phyloP scores from a whole-genome alignment of 1,140 invertebrate species.

The Chrysoperla carnea region DNA sequence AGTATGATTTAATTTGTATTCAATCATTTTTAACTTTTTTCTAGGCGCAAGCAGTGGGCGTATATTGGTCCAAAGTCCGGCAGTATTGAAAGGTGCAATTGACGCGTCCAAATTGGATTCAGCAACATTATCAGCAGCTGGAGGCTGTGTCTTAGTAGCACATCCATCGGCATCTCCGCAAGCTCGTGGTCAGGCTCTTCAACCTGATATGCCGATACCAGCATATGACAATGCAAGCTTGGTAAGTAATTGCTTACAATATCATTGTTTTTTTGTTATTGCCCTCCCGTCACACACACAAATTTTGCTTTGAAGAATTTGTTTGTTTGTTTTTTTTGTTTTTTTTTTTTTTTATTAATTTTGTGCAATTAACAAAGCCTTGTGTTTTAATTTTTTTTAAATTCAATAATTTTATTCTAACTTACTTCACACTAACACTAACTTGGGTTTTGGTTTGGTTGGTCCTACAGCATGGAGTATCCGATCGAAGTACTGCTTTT shows the following conservation, averaged over 20 bases:
- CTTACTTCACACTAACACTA: neutral
- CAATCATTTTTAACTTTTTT: conserved; percentile 3
- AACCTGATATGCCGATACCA: conserved; percentile 33
- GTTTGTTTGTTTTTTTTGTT: too few relatives aligned
- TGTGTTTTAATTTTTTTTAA: too few relatives aligned
- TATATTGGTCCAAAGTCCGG: conserved; percentile 7
- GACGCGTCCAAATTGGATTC: conserved; percentile 29
- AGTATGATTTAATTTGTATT: too few relatives aligned
- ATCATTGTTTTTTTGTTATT: too few relatives aligned
- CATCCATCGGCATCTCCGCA: conserved; percentile 35
- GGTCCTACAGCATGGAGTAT: conserved; percentile 12
- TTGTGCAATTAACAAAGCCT: too few relatives aligned
- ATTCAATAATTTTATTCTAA: too few relatives aligned
- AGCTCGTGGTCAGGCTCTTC: conserved; percentile 28
- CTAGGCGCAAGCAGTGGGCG: conserved; percentile 16
- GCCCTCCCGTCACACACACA: too few relatives aligned
- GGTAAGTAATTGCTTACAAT: conserved; percentile 34
- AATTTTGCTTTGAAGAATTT: too few relatives aligned
- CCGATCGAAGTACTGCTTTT: neutral
- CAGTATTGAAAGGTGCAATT: conserved; percentile 19
- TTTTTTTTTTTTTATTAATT: too few relatives aligned
- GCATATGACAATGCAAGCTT: conserved; percentile 39
- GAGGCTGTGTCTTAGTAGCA: conserved; percentile 33
- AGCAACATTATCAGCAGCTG: conserved; percentile 22
- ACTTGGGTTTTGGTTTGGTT: conserved; percentile 4